Base-by-base conservation (phyloP, 1,140 invertebrate genomes). In the Drosophila mojavensis region DNA sequence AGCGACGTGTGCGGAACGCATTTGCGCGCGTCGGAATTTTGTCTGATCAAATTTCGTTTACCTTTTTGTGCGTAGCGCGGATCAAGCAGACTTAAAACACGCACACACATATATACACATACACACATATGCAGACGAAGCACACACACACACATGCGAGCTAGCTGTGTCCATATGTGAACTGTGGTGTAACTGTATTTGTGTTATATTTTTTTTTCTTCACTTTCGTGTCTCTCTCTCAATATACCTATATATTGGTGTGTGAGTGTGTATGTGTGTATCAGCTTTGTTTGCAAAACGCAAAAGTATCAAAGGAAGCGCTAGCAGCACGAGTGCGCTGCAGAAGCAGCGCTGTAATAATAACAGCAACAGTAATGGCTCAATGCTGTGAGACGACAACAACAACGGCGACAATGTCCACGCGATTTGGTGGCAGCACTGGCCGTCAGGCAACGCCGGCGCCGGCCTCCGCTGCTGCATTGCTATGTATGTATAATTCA, bases 1-100 rank as follows among this genome's bases (percentile, higher is more conserved):
- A 83, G 79, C 83, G 73, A 77, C 74, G 74, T 79, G 83, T 88
- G 76, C 83, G 77, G 75, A 83, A 88, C 79, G 70, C 63, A 66
- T 72, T 39, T 79, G 50, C 71, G 75, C 55, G 54, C 75, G 62
- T 36, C 41, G 58, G 43, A 6, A 15, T 39, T 39, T 47, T 28
- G 28, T 63, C 45, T 59, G 66, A 60, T 75, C 60, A 75, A 63
- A 72, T 72, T 76, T 77, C 56, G 50, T 78, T 72, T 59, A 70
- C 41, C 65, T 68, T 61, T 69, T 69, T 50, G 66, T 69, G 56
- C 66, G 66, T 69, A 69, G 56, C 58, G 58, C 59, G 39, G 24
- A 30, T 61, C 6, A 9, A 48, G n/a, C 20, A 47, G 15, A 56
- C 17, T 24, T 11, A 41, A 56, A 47, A 17, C 43, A 47, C 15